Evolutionary conservation across 1,140 invertebrate species (phyloP).

Genomic region (Papilio polyxenes): DNA sequence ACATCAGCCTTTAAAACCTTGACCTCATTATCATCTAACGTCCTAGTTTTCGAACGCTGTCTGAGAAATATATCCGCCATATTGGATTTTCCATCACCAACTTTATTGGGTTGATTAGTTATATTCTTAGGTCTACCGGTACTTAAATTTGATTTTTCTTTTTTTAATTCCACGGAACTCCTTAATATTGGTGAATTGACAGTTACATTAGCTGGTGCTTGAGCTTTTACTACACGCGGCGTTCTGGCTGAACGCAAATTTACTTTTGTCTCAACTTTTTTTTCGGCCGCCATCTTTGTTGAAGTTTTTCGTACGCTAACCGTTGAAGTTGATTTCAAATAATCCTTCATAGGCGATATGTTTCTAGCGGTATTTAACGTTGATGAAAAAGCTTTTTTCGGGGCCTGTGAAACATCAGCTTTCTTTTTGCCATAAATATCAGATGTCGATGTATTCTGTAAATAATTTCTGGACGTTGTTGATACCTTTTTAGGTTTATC

Average conservation of each 20-base stretch:
- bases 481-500: slow-evolving; percentile 61
- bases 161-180: slow-evolving; percentile 53
- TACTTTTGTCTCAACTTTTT: slow-evolving; percentile 39
- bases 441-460: slow-evolving; percentile 58
- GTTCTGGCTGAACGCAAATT: slow-evolving; percentile 39
- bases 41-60: slow-evolving; percentile 69
- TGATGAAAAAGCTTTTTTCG: slow-evolving; percentile 53
- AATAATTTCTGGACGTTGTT: slow-evolving; percentile 58
- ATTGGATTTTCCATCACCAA: slow-evolving; percentile 36
- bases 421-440: slow-evolving; percentile 67
- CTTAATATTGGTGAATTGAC: slow-evolving; percentile 71
- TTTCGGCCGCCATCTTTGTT: slow-evolving; percentile 39
- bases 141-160: slow-evolving; percentile 49
- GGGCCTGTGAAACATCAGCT: slow-evolving; percentile 49
- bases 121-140: not conserved
- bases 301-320: slow-evolving; percentile 50
- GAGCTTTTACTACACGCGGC: slow-evolving; percentile 44
- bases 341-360: slow-evolving; percentile 60
- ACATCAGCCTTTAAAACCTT: slow-evolving; percentile 66
- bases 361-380: slow-evolving; percentile 40
- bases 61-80: slow-evolving; percentile 40
- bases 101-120: not conserved
- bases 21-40: slow-evolving; percentile 72
- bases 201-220: slow-evolving; percentile 61
- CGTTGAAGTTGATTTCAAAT: slow-evolving; percentile 61